Base-by-base conservation (phyloP, 2,113 vertebrate genomes). In the Ibidorhyncha struthersii region DNA sequence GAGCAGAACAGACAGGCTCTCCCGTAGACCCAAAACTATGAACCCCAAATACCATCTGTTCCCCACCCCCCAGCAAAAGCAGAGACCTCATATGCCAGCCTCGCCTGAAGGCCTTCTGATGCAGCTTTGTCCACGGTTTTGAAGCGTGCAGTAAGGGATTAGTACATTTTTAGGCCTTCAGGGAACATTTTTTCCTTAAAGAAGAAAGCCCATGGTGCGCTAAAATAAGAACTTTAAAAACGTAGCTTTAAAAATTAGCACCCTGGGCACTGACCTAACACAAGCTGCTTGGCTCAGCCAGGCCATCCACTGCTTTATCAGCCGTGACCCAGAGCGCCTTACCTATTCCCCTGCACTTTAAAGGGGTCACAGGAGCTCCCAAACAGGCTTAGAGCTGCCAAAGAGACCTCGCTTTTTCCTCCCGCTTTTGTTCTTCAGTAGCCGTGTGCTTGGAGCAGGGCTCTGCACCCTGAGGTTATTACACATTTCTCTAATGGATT, bases 381-480 rank as follows among this genome's bases (percentile, higher is more conserved):
- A 52, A 84, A 72, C 18, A 49, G 61, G 26, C 41, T 74, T 2
- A 34, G 32, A 43, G 82, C 22, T 89, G 72, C 88, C 71, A 92
- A 23, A n/a, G 59, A 71, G 61, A 55, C 27, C 40, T 86, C 2
- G 2, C 25, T 41, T 86, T 34, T 53, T 21, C 69, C 55, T 40
- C 71, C 14, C 1, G 2, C 79, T 50, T 81, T 73, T 84, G 61
- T 81, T 84, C 89, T 74, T 76, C n/a, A 21, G 38, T 11, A 81
- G 71, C 78, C 12, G 1, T 4, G 63, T 38, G 34, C 67, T 21
- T 14, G 70, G 49, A 88, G 59, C 59, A 47, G 74, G 38, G 72
- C 69, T 94, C 59, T 38, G 61, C 79, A 86, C 82, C 85, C 87
- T 27, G 79, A 93, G 86, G 88, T 96, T 93, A 86, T 82, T 67